Evolutionary conservation across 2,888 invertebrate species (phyloP).

Genomic region (Leptogaster cylindrica): DNA sequence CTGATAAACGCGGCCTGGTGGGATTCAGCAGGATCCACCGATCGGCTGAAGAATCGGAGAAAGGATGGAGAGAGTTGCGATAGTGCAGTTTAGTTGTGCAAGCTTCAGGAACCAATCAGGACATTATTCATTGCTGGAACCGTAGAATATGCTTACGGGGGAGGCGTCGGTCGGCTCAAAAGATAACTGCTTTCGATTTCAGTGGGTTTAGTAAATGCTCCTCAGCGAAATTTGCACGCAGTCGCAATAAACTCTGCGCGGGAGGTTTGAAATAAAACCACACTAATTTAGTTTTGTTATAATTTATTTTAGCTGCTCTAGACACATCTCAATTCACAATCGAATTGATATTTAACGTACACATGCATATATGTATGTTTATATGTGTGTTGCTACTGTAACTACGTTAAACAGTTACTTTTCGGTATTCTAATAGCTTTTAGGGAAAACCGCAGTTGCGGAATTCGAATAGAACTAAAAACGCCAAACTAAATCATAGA

Average conservation of each 20-base stretch:
- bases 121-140: no score
- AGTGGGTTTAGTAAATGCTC: no score
- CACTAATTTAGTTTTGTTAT: slow-evolving; percentile 4
- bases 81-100: no score
- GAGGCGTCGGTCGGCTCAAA: no score
- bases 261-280: slow-evolving; percentile 4
- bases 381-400: slow-evolving; percentile 1
- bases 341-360: slow-evolving; percentile 13
- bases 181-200: no score
- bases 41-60: slow-evolving; percentile 4
- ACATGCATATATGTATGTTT: slow-evolving; percentile 10
- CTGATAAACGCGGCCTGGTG: neutral
- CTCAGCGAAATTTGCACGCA: no score
- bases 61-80: slow-evolving; percentile 30
- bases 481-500: slow-evolving; percentile 6
- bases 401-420: neutral
- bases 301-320: slow-evolving; percentile 19
- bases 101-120: no score
- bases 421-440: slow-evolving; percentile 11
- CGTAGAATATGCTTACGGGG: no score
- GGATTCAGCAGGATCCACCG: neutral
- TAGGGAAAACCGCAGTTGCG: slow-evolving; percentile 9
- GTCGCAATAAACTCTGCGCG: neutral
- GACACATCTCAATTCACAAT: slow-evolving; percentile 7
- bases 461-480: slow-evolving; percentile 20